Base-by-base conservation (phyloP, 1,140 invertebrate genomes). In the Popillia japonica region DNA sequence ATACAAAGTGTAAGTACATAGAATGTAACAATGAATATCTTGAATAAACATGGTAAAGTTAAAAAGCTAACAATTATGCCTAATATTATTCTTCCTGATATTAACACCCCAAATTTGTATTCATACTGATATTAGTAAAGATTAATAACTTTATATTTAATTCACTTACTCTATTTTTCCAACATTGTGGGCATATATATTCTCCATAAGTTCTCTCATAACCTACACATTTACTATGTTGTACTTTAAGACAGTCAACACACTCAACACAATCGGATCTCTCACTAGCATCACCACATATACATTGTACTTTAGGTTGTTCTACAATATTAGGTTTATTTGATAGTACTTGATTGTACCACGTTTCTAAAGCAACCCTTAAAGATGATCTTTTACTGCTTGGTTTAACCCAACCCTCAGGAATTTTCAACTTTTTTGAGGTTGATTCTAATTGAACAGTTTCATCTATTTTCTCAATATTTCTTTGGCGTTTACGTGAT, bases 181-280 rank as follows among this genome's bases (percentile, higher is more conserved):
- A 91, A 84, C 93, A 94, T 80, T 92, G 90, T 2, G 92, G 91
- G 86, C 93, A 94, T 41, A 87, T 84, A 81, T 91, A 92, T 6
- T 75, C 83, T 41, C 80, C 87, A 55, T 81, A 81, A 68, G 83
- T 80, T 77, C 86, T 84, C 3, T 81, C 81, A 75, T 89, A 91
- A 41, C 90, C 88, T 9, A 93, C 87, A 87, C 93, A 94, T 8
- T 85, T 80, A 3, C 86, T 84, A 88, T 94, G 93, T 83, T 93
- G 92, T 77, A 86, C 87, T 75, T 89, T 86, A 6, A 84, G 85
- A 87, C 93, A 94, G 11, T 85, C 83, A 0, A 81, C 80, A 86
- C 93, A 94, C 81, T 89, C 76, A 22, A 89, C 76, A 55, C 41
- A 44, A 55, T 76, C 75, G 41, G 77, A 74, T 40, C 77, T 86